Evolutionary conservation across 2,797 vertebrate genomes (phyloP), one percentile per base, ranked within the genome.

Genomic region (Gymnocypris eckloni): DNA sequence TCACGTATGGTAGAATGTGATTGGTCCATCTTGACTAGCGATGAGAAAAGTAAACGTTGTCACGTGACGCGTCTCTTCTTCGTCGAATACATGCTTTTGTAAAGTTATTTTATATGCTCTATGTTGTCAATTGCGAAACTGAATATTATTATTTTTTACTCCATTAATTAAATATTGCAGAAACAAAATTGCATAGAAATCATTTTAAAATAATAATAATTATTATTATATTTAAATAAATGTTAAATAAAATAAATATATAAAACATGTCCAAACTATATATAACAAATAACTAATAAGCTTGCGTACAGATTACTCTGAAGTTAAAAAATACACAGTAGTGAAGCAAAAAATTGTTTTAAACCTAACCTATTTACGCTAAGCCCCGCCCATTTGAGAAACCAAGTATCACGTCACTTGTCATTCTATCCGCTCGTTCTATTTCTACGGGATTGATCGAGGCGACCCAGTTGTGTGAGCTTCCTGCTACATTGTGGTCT

Each of bases 401-500:
- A 33, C 0, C 1, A 28, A 10, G 1, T 0, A 0, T 5, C 11
- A 18, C 2, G n/a, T 10, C 10, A 11, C 8, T 11, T 18, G 4
- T 43, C 28, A 6, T 41, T 81, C 78, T 66, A 71, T 41, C 2
- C 28, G 8, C 56, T 86, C 43, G 25, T 20, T 61, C 41, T 15
- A 0, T 33, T 73, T 72, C 41, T 80, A 79, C 18, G 22, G 78
- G 78, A 61, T 73, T 41, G 45, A 39, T 28, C 43, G 10, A 45
- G 11, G 56, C 56, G 43, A 25, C 61, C 41, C 45, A 59, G 73
- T 48, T 13, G 69, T 25, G 48, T 41, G 15, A 69, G 67, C 92
- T 93, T 94, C 93, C 93, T 94, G 93, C 93, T 88, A 93, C 11
- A 94, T 91, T 88, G 54, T 82, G 93, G 87, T 91, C 88, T 86